A percentile compares a stretch with the other conserved stretches of the same genome.
phyloP scores from a whole-genome alignment of 2,888 invertebrate species.

The Dynastes tityus region DNA sequence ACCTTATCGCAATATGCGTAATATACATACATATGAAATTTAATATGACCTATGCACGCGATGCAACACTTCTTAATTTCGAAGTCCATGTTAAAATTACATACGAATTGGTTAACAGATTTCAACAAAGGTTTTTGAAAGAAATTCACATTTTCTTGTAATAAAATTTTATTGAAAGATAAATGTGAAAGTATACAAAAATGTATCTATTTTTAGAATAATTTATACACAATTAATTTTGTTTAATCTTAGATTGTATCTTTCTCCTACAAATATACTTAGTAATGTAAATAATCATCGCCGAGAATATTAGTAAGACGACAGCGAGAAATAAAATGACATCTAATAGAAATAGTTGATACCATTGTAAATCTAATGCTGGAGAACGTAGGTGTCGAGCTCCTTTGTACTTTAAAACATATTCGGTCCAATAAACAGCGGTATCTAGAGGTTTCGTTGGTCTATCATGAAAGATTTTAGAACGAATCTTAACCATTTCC shows the following conservation, averaged over 20 bases:
- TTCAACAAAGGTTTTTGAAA: neutral
- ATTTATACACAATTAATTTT: neutral
- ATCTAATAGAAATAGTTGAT: constrained; percentile 56
- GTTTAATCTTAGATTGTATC: constrained; percentile 3
- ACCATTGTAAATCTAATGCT: constrained; percentile 57
- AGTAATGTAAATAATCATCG: neutral
- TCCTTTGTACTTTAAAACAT: constrained; percentile 58
- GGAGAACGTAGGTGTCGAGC: constrained; percentile 54
- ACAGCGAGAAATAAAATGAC: constrained; percentile 49
- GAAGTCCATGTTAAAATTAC: no score
- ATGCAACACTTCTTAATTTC: no score
- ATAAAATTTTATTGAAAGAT: neutral
- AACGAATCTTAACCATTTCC: constrained; percentile 47
- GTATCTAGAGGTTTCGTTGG: constrained; percentile 55
- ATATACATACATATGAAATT: no score
- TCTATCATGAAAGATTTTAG: constrained; percentile 54
- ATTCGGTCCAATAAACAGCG: constrained; percentile 58
- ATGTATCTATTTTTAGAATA: no score
- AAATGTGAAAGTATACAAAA: neutral
- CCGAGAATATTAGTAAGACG: neutral
- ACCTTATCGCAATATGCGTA: no score
- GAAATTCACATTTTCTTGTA: neutral
- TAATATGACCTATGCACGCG: no score
- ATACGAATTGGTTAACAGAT: no score
- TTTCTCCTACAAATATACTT: constrained; percentile 14